phyloP scores from a whole-genome alignment of 2,888 invertebrate species.

The Leptopilina drosophilae region DNA sequence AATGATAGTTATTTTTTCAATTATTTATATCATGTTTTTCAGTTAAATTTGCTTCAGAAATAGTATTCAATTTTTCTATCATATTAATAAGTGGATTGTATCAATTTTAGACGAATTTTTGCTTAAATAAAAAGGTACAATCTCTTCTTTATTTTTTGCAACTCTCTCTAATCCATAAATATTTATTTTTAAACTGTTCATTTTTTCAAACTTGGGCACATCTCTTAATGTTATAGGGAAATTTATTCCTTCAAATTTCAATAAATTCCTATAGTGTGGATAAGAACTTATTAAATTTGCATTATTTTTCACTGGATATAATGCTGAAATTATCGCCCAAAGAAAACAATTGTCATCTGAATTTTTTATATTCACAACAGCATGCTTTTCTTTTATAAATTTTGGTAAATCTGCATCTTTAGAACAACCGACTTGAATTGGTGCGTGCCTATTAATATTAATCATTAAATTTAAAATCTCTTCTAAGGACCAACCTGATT shows the following conservation, averaged over 20 bases:
- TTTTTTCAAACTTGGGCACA: slow-evolving; percentile 43
- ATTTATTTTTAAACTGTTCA: slow-evolving; percentile 43
- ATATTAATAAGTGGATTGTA: background rate
- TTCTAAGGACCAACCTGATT: too few species aligned
- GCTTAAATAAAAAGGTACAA: slow-evolving; percentile 52
- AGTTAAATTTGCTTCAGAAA: too few species aligned
- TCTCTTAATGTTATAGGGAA: background rate
- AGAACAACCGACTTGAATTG: too few species aligned
- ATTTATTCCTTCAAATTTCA: background rate
- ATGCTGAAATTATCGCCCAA: background rate
- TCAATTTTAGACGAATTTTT: slow-evolving; percentile 15
- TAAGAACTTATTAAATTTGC: background rate
- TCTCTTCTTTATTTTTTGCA: slow-evolving; percentile 46
- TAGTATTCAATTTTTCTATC: background rate
- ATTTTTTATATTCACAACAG: too few species aligned
- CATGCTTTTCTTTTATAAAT: too few species aligned
- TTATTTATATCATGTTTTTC: background rate
- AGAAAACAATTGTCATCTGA: background rate
- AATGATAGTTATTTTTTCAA: slow-evolving; percentile 27
- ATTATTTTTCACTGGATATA: background rate
- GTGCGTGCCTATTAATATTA: too few species aligned
- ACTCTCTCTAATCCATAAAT: slow-evolving; percentile 14
- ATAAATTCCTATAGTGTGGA: background rate
- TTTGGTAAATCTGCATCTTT: too few species aligned
- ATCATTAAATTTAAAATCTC: too few species aligned